Conservation (phyloP, 2,113 vertebrate species). For the Donacobius atricapilla region DNA sequence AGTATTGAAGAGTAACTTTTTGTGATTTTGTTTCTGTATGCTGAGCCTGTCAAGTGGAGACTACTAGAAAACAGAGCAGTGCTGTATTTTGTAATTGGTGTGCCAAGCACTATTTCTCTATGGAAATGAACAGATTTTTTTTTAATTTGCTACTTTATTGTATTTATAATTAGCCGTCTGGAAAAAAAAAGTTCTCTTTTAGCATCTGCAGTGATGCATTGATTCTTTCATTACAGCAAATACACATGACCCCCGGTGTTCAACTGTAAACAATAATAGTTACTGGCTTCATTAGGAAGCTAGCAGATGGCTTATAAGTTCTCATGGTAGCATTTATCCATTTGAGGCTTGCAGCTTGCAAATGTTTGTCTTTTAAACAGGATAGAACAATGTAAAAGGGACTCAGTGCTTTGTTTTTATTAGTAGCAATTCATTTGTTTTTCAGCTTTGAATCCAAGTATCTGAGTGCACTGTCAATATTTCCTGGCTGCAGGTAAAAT, state of each 20-base stretch:
- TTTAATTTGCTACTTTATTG: slow-evolving; percentile 69
- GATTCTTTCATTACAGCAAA: slow-evolving; percentile 73
- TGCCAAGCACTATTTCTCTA: slow-evolving; percentile 64
- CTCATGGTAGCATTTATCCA: slow-evolving; percentile 74
- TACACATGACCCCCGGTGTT: slow-evolving; percentile 74
- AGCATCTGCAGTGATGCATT: slow-evolving; percentile 68
- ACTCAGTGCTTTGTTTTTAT: slow-evolving; percentile 60
- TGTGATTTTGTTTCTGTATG: slow-evolving; percentile 38
- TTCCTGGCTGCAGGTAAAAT: slow-evolving; percentile 11
- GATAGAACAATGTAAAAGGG: slow-evolving; percentile 70
- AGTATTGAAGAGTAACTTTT: background rate
- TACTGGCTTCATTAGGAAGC: slow-evolving; percentile 79
- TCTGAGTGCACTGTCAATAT: background rate
- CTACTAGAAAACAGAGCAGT: slow-evolving; percentile 16
- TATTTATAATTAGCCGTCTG: slow-evolving; percentile 73
- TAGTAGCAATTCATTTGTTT: slow-evolving; percentile 62
- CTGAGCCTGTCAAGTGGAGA: slow-evolving; percentile 1
- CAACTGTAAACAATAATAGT: slow-evolving; percentile 77
- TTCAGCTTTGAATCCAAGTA: slow-evolving; percentile 47
- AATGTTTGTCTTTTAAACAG: slow-evolving; percentile 76
- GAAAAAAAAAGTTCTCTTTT: slow-evolving; percentile 63
- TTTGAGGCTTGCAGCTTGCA: slow-evolving; percentile 68
- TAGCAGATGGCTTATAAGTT: slow-evolving; percentile 80
- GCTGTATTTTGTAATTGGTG: slow-evolving; percentile 20
- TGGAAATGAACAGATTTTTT: slow-evolving; percentile 60